Evolutionary conservation across 2,888 invertebrate species (phyloP).

Genomic region (Cryptosula pallasiana): DNA sequence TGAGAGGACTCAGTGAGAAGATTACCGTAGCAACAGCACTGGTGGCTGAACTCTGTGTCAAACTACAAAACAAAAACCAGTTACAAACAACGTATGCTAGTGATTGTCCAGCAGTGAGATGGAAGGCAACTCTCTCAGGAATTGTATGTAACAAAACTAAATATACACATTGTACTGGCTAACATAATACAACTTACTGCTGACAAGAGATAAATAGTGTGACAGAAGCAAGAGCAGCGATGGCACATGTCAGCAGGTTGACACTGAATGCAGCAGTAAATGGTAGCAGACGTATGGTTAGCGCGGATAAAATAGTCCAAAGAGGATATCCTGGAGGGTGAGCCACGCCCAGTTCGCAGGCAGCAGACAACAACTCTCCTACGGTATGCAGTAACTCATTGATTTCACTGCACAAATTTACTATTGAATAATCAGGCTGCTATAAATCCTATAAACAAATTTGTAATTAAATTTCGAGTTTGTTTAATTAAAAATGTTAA

Average conservation of each 20-base stretch:
- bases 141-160: too few relatives aligned
- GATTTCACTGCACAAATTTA: too few relatives aligned
- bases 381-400: too few relatives aligned
- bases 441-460: too few relatives aligned
- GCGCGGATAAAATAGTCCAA: constrained; percentile 40
- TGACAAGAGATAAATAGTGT: constrained; percentile 34
- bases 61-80: background rate
- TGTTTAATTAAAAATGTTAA: too few relatives aligned
- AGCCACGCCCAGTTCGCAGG: constrained; percentile 44
- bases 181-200: too few relatives aligned
- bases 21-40: constrained; percentile 35
- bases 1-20: constrained; percentile 40
- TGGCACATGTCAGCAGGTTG: constrained; percentile 40
- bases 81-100: background rate
- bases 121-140: too few relatives aligned
- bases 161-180: too few relatives aligned
- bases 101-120: too few relatives aligned
- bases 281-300: constrained; percentile 36
- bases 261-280: constrained; percentile 43
- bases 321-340: constrained; percentile 53
- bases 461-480: too few relatives aligned
- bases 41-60: background rate
- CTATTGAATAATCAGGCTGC: too few relatives aligned
- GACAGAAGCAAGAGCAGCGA: constrained; percentile 34
- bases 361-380: constrained; percentile 44